A percentile compares a stretch with the other conserved stretches of the same genome.
These are phyloP conservation scores for Schrankia costaestrigalis DNA, from an alignment of 2,888 invertebrate genomes.

Conservation along the genomic window DNA sequence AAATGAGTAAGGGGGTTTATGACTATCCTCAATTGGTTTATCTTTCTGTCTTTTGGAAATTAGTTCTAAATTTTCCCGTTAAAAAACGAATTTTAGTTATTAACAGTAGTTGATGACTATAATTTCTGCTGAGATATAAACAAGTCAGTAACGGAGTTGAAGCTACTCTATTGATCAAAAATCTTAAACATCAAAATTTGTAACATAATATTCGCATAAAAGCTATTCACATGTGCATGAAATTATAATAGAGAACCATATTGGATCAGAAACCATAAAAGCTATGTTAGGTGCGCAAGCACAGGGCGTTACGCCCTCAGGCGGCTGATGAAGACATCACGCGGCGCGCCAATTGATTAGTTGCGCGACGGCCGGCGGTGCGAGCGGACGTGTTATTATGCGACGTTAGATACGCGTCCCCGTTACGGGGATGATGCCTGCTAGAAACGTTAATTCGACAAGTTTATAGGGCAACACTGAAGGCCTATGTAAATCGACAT, in stretches of 20 bases:
- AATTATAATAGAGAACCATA: constrained; percentile 32
- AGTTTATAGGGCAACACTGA: constrained; percentile 8
- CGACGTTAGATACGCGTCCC: constrained; percentile 72
- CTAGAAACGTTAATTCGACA: constrained; percentile 32
- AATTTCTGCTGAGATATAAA: too few species aligned
- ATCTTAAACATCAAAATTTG: too few species aligned
- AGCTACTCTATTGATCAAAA: too few species aligned
- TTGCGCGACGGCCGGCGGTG: constrained; percentile 68
- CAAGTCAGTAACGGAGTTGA: too few species aligned
- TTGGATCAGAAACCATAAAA: constrained; percentile 31
- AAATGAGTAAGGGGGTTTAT: too few species aligned
- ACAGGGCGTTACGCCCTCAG: constrained; percentile 74
- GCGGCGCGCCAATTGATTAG: constrained; percentile 77
- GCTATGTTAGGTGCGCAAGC: constrained; percentile 46
- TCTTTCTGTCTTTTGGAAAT: too few species aligned
- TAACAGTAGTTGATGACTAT: too few species aligned
- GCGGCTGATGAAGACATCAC: constrained; percentile 80
- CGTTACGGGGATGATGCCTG: constrained; percentile 39
- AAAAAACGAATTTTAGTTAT: too few species aligned
- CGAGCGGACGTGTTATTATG: constrained; percentile 70
- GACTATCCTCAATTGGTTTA: too few species aligned
- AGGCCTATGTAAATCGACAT: not conserved
- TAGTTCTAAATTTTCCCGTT: too few species aligned
- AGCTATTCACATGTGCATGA: too few species aligned
- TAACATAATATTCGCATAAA: too few species aligned